phyloP scores from a whole-genome alignment of 2,797 vertebrate genomes.

The Podargus strigoides region DNA sequence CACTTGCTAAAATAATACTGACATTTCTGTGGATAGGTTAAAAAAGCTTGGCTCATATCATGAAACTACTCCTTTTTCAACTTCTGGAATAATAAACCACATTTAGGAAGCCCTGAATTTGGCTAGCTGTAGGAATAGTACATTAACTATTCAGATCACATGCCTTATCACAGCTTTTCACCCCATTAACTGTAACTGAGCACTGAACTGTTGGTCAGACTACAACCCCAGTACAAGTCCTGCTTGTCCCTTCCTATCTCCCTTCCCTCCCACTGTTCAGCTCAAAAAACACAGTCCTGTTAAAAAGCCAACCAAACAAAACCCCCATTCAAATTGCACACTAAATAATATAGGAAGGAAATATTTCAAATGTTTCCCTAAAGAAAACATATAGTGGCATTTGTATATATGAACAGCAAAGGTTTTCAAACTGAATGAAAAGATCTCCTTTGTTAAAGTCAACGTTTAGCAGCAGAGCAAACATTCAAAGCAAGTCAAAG shows the following conservation, averaged over 20 bases:
- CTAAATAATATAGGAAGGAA: not conserved
- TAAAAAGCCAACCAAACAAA: not conserved
- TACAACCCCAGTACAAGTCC: not conserved
- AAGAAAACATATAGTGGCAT: constrained; percentile 7
- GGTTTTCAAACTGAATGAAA: not conserved
- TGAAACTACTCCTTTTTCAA: constrained; percentile 12
- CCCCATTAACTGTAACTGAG: constrained; percentile 59
- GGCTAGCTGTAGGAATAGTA: not conserved
- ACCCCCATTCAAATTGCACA: not conserved
- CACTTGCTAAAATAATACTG: constrained; percentile 51
- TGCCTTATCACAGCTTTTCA: constrained; percentile 42
- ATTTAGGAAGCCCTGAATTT: constrained; percentile 48
- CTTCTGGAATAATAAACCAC: constrained; percentile 44
- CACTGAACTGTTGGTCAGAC: constrained; percentile 21
- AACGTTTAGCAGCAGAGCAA: not conserved
- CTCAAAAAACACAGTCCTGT: not conserved
- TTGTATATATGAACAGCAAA: constrained; percentile 32
- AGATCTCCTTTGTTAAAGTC: constrained; percentile 41
- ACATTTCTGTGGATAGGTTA: constrained; percentile 48
- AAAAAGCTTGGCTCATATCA: constrained; percentile 2
- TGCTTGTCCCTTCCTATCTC: not conserved
- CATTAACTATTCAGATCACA: constrained; percentile 53
- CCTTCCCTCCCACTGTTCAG: not conserved
- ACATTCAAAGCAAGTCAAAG: constrained; percentile 14
- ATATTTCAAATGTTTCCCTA: constrained; percentile 29